Conservation (phyloP, 2,113 vertebrate species). For the Oncorhynchus keta region DNA sequence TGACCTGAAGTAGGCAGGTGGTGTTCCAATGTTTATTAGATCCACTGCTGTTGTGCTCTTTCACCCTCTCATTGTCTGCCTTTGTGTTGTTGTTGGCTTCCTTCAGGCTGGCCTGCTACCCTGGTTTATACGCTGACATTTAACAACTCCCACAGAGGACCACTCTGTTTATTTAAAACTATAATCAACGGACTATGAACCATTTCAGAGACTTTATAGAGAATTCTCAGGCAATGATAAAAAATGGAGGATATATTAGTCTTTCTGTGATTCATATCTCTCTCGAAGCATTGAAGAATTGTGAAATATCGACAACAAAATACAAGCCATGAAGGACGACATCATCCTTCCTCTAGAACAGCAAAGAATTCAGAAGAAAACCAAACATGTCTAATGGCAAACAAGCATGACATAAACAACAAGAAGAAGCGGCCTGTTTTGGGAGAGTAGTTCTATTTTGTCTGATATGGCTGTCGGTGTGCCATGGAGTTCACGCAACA, state of each 20-base stretch:
- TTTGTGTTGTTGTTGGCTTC: background rate
- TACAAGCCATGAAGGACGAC: background rate
- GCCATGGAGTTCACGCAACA: background rate
- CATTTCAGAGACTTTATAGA: constrained; percentile 1
- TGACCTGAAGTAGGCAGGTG: background rate
- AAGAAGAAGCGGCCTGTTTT: no score
- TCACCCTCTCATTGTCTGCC: background rate
- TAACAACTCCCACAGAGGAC: constrained; percentile 38
- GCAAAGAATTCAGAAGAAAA: background rate
- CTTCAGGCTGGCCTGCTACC: constrained; percentile 19
- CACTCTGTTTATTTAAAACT: constrained; percentile 38
- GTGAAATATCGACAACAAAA: constrained; percentile 6
- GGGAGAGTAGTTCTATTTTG: no score
- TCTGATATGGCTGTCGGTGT: background rate
- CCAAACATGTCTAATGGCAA: background rate
- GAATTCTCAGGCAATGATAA: constrained; percentile 9
- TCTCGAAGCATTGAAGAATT: constrained; percentile 9
- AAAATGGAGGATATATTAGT: constrained; percentile 23
- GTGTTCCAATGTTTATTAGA: no score
- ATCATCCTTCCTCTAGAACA: background rate
- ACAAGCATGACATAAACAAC: background rate
- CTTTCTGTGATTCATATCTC: constrained; percentile 17
- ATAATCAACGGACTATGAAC: constrained; percentile 29
- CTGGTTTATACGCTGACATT: constrained; percentile 22
- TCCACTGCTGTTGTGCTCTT: background rate